These are phyloP conservation scores for Zosterops lateralis DNA, from an alignment of 2,113 vertebrate genomes.

Conservation along the genomic window DNA sequence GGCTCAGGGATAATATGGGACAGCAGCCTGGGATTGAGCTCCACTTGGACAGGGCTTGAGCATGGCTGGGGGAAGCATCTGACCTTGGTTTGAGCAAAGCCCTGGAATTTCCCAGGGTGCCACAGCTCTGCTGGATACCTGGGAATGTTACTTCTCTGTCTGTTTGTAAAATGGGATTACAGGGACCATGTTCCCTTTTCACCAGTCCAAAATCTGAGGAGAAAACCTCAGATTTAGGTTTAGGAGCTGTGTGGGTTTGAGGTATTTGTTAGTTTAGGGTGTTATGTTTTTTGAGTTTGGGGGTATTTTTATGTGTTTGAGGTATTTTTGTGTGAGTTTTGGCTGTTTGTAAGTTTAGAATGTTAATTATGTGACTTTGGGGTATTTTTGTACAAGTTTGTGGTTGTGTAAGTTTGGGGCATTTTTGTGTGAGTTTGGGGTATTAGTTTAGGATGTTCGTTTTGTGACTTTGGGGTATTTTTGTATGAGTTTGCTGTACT, in stretches of 20 bases:
- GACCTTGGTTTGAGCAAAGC: not conserved
- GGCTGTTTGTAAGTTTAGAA: not conserved
- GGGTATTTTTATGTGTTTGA: not conserved
- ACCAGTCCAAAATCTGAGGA: not conserved
- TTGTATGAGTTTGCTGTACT: not conserved
- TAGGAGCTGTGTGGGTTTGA: not conserved
- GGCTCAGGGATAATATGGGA: fast-evolving
- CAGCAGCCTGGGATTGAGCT: not conserved
- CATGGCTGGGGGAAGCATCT: not conserved
- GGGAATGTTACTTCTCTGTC: not conserved
- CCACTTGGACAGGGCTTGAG: no score
- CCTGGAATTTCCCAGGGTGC: not conserved
- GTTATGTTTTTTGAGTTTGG: not conserved
- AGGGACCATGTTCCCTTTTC: not conserved
- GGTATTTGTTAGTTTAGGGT: not conserved
- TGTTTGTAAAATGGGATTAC: not conserved
- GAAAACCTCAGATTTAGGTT: not conserved
- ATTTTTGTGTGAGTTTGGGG: no score
- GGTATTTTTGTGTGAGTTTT: not conserved
- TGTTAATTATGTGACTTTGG: not conserved
- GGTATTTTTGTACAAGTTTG: not conserved
- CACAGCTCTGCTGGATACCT: not conserved
- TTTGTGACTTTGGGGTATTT: not conserved
- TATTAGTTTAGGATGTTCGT: not conserved
- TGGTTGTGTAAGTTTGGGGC: not conserved